Evolutionary conservation across 2,888 invertebrate species (phyloP), one percentile per base, ranked within the genome.

Genomic region (Serripes groenlandicus): DNA sequence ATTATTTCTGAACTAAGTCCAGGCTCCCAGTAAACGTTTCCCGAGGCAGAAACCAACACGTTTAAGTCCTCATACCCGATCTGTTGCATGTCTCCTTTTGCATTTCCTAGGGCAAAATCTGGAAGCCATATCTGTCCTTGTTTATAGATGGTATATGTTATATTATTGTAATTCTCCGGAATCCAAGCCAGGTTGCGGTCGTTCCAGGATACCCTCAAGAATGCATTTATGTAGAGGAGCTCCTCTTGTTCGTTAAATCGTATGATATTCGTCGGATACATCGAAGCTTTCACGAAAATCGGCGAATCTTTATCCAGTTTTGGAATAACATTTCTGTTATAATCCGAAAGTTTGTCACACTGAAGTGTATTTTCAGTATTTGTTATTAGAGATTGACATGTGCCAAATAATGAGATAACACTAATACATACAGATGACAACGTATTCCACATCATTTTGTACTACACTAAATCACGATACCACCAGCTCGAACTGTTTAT

Each of bases 181-280:
- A 18, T 5, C 56, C 56, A 56, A 7, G 56, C 11, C 23, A 56
- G 15, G 11, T 7, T 56, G 23, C n/a, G 23, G n/a, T 56, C 56
- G 15, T 7, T 7, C 56, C 56, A 56, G 56, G 11, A 18, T 23
- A 23, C 23, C 11, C 7, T 7, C n/a, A 56, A 5, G 23, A 56
- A 56, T n/a, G n/a, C n/a, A n/a, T 56, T 56, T 11, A 56, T 23
- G 23, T 56, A 18, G 15, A 56, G 23, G n/a, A 56, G 56, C 23
- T 56, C 56, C 11, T 56, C 56, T 56, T 23, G 56, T 23, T 56
- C 56, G 23, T 56, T 56, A 23, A 56, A 56, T 56, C 56, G 56
- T 7, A 56, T n/a, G 23, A 56, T 56, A 23, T n/a, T 56, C 11
- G 7, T 11, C 15, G 56, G 56, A 56, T 18, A 56, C 56, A 56